Conservation (phyloP, 64 coral and sea anemone species). For the Dendronephthya gigantea region DNA sequence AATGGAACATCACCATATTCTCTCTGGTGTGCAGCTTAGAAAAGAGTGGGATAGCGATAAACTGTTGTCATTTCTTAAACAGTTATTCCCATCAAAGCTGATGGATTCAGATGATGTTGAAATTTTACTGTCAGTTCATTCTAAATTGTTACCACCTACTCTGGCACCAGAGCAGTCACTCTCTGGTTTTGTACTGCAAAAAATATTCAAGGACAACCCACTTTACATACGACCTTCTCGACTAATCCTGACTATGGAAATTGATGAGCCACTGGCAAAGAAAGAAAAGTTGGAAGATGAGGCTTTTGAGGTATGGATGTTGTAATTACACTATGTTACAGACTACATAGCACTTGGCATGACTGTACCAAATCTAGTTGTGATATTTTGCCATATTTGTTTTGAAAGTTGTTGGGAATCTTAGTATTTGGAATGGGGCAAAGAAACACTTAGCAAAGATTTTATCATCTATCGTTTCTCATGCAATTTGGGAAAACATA, state of each 20-base stretch:
- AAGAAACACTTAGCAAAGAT: too few relatives aligned
- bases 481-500: too few relatives aligned
- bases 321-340: too few relatives aligned
- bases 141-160: slow-evolving; percentile 21
- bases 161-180: slow-evolving; percentile 35
- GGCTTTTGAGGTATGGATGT: background rate
- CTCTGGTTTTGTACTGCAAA: slow-evolving; percentile 40
- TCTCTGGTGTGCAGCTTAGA: slow-evolving; percentile 29
- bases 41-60: slow-evolving; percentile 19
- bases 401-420: too few relatives aligned
- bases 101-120: slow-evolving; percentile 29
- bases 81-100: slow-evolving; percentile 25
- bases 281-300: slow-evolving; percentile 34
- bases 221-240: slow-evolving; percentile 31
- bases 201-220: slow-evolving; percentile 56
- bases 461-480: too few relatives aligned
- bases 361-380: too few relatives aligned
- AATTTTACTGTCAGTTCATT: slow-evolving; percentile 39
- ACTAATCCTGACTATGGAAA: background rate
- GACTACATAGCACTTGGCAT: too few relatives aligned
- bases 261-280: slow-evolving; percentile 8
- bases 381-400: too few relatives aligned
- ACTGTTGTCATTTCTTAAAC: slow-evolving; percentile 7
- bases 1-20: slow-evolving; percentile 30
- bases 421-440: too few relatives aligned